These are phyloP conservation scores for Pollenia amentaria DNA, from an alignment of 2,888 invertebrate species.

Conservation along the genomic window DNA sequence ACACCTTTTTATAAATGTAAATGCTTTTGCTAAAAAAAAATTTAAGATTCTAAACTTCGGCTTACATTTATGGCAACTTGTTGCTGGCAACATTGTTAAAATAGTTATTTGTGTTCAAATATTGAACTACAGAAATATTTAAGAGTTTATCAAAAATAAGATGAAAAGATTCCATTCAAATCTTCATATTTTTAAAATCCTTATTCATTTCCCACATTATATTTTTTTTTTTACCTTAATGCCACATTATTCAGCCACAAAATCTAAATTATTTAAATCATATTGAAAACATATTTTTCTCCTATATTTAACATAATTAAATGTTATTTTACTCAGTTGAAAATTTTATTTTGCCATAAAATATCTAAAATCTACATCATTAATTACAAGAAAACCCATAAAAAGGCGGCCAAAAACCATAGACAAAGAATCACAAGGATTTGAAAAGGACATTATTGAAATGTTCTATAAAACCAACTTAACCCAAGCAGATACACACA, in stretches of 20 bases:
- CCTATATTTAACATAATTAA: neutral
- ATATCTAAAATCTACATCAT: conserved; percentile 18
- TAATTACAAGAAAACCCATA: conserved; percentile 1
- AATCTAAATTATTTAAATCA: neutral
- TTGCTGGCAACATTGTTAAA: neutral
- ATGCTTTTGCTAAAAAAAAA: too few relatives aligned
- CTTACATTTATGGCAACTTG: neutral
- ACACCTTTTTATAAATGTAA: too few relatives aligned
- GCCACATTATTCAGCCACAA: neutral
- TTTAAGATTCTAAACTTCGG: too few relatives aligned
- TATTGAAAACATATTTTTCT: neutral
- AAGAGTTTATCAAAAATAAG: too few relatives aligned
- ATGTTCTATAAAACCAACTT: neutral
- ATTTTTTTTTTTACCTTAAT: neutral
- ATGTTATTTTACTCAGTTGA: neutral
- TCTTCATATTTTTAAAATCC: too few relatives aligned
- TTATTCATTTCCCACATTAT: too few relatives aligned
- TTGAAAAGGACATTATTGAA: conserved; percentile 6
- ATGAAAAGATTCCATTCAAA: too few relatives aligned
- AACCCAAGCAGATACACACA: too few relatives aligned
- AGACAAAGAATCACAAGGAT: conserved; percentile 11
- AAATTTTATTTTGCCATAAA: neutral
- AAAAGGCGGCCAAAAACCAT: conserved; percentile 26
- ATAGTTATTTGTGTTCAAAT: too few relatives aligned
- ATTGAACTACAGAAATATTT: too few relatives aligned